A percentile compares a stretch with the other conserved stretches of the same genome.
Conservation (phyloP, 2,888 invertebrate species). For the Ochropacha duplaris region DNA sequence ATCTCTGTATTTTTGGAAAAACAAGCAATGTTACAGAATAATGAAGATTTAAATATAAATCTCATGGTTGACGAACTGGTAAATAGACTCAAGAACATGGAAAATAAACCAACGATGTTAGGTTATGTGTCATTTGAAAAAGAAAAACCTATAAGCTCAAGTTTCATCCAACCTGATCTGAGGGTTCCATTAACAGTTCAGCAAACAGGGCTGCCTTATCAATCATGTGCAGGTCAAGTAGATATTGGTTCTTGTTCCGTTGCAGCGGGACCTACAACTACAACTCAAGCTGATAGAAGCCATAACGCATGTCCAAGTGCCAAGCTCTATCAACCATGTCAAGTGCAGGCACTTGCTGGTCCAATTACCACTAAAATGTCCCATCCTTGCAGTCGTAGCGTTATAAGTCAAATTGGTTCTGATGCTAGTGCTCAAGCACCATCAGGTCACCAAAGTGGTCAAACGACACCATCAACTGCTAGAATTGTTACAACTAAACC, state of each 20-base stretch:
- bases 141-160: constrained; percentile 29
- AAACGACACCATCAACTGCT: not conserved
- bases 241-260: not conserved
- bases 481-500: not conserved
- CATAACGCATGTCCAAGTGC: not conserved
- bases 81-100: constrained; percentile 36
- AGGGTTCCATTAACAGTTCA: not conserved
- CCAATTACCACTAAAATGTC: not conserved
- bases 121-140: constrained; percentile 33
- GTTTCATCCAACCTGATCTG: constrained; percentile 17
- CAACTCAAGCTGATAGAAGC: not conserved
- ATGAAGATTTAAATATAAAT: constrained; percentile 39
- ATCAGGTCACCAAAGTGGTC: not conserved
- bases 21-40: constrained; percentile 24
- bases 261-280: not conserved
- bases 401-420: not conserved
- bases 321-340: not conserved
- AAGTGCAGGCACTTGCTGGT: not conserved
- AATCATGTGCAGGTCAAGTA: not conserved
- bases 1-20: constrained; percentile 42
- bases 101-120: constrained; percentile 9
- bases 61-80: constrained; percentile 44
- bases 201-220: not conserved
- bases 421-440: not conserved
- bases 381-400: not conserved